Conservation (phyloP, 2,888 invertebrate genomes). For the Heliothis peltigera region DNA sequence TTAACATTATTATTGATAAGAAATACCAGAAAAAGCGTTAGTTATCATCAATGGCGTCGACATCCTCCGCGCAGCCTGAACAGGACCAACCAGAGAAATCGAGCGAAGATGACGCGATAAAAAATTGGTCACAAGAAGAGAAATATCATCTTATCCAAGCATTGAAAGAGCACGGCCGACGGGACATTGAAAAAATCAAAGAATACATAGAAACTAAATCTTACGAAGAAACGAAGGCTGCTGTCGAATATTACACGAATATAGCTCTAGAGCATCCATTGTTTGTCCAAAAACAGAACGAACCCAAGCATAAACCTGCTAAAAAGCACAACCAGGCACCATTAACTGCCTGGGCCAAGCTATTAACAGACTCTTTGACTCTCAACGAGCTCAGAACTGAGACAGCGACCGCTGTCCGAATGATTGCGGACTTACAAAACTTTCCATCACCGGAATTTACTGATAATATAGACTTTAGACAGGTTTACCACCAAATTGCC, state of each 20-base stretch:
- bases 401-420: slow-evolving; percentile 73
- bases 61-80: neutral
- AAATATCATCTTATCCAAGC: slow-evolving; percentile 73
- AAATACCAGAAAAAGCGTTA: neutral
- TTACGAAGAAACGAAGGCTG: slow-evolving; percentile 67
- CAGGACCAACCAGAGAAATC: neutral
- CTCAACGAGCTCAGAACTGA: slow-evolving; percentile 77
- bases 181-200: slow-evolving; percentile 65
- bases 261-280: slow-evolving; percentile 61
- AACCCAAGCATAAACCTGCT: slow-evolving; percentile 1
- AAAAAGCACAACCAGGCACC: slow-evolving; percentile 67
- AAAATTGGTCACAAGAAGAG: slow-evolving; percentile 78
- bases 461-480: slow-evolving; percentile 75
- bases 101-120: slow-evolving; percentile 33
- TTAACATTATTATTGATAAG: neutral
- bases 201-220: slow-evolving; percentile 69
- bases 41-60: neutral
- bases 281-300: slow-evolving; percentile 9
- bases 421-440: slow-evolving; percentile 82
- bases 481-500: slow-evolving; percentile 78
- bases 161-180: slow-evolving; percentile 68
- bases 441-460: slow-evolving; percentile 69
- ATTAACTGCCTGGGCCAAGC: slow-evolving; percentile 76
- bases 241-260: slow-evolving; percentile 70
- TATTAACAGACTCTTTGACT: slow-evolving; percentile 71